These are phyloP conservation scores for Mionectes macconnelli DNA, from an alignment of 2,113 vertebrate genomes.

Conservation along the genomic window DNA sequence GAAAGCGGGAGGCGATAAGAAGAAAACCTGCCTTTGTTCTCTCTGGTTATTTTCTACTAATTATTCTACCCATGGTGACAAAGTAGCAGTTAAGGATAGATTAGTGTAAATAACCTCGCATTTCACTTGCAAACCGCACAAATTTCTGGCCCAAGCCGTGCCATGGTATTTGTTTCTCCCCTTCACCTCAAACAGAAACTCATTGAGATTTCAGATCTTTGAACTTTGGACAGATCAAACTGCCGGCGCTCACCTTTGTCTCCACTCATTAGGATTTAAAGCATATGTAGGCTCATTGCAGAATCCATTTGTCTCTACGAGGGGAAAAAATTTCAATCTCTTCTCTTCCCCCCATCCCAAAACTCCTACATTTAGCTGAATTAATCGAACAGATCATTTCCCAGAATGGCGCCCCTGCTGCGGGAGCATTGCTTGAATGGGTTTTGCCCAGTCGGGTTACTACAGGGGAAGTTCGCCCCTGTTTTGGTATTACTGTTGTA, in stretches of 20 bases:
- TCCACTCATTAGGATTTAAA: conserved; percentile 8
- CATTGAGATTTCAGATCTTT: conserved; percentile 61
- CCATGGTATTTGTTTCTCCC: conserved; percentile 46
- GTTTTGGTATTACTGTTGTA: background rate
- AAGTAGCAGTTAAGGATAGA: conserved; percentile 55
- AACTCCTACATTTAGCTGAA: background rate
- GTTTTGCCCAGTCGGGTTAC: background rate
- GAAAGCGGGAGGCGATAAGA: conserved; percentile 7
- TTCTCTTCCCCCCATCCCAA: background rate
- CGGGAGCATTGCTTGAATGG: background rate
- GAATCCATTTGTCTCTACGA: background rate
- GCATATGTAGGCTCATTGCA: background rate
- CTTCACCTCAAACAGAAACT: conserved; percentile 55
- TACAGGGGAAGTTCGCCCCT: background rate
- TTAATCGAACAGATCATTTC: background rate
- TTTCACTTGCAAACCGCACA: conserved; percentile 22
- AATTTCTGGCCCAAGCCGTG: background rate
- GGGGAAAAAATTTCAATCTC: background rate
- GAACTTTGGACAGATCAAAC: conserved; percentile 74
- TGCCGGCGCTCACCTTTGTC: conserved; percentile 50
- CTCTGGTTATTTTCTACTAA: conserved; percentile 51
- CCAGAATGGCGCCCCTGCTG: background rate
- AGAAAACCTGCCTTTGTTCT: conserved; percentile 55
- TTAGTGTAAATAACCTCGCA: conserved; percentile 42
- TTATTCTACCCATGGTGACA: conserved; percentile 54